Percentiles rank a stretch among this genome's conserved stretches.
Evolutionary conservation across 2,888 invertebrate species (phyloP).

Genomic region (Philhelius pedissequus): DNA sequence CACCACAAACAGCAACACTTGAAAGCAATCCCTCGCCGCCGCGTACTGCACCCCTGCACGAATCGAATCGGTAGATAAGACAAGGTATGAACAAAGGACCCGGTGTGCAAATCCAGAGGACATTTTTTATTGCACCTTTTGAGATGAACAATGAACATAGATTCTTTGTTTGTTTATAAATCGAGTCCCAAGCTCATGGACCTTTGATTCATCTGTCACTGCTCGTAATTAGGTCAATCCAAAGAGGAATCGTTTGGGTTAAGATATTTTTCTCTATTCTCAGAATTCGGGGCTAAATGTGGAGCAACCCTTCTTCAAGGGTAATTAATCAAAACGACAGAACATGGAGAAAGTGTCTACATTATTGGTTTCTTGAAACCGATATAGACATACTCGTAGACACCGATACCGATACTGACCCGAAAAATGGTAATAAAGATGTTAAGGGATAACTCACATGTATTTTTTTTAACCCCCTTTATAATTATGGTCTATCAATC

Average conservation of each 20-base stretch:
- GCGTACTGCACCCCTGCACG: background rate
- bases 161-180: slow-evolving; percentile 32
- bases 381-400: background rate
- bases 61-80: slow-evolving; percentile 49
- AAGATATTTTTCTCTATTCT: background rate
- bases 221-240: slow-evolving; percentile 51
- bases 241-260: background rate
- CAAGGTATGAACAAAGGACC: slow-evolving; percentile 36
- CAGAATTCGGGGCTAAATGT: slow-evolving; percentile 25
- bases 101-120: slow-evolving; percentile 48
- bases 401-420: background rate
- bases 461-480: slow-evolving; percentile 5
- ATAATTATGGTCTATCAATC: slow-evolving; percentile 67
- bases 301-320: slow-evolving; percentile 60
- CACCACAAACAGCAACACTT: slow-evolving; percentile 57
- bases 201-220: background rate
- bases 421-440: slow-evolving; percentile 41
- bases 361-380: slow-evolving; percentile 2
- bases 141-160: slow-evolving; percentile 12
- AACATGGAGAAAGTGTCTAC: slow-evolving; percentile 7
- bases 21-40: slow-evolving; percentile 23
- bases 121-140: slow-evolving; percentile 48
- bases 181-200: background rate
- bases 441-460: slow-evolving; percentile 35
- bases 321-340: slow-evolving; percentile 58